Evolutionary conservation across 2,888 invertebrate species (phyloP).

Genomic region (Aspidiotus destructor): DNA sequence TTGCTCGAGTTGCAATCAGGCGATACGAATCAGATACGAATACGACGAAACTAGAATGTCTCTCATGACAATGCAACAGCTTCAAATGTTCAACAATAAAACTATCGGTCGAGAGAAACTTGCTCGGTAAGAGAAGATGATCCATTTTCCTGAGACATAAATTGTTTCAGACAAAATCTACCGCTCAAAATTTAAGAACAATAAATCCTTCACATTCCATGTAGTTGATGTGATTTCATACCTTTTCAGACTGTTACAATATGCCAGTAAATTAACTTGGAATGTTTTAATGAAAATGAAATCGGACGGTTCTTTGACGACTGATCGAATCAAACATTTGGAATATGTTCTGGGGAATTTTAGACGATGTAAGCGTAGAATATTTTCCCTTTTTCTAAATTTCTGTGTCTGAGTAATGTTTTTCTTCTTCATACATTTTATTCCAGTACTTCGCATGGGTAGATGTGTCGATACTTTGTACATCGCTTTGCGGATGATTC

Average conservation of each 20-base stretch:
- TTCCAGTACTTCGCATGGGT: conserved; percentile 72
- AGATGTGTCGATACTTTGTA: conserved; percentile 73
- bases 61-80: conserved; percentile 44
- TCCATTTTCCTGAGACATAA: no score
- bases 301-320: no score
- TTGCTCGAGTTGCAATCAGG: no score
- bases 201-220: no score
- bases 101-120: conserved; percentile 50
- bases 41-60: neutral
- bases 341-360: conserved; percentile 77
- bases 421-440: conserved; percentile 37
- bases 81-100: conserved; percentile 49
- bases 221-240: no score
- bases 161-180: no score
- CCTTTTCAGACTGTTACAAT: conserved; percentile 61
- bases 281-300: conserved; percentile 54
- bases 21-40: no score
- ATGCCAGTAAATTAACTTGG: conserved; percentile 70
- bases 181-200: no score
- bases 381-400: neutral
- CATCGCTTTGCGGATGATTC: conserved; percentile 58
- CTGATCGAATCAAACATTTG: conserved; percentile 57
- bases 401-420: conserved; percentile 3
- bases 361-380: conserved; percentile 60
- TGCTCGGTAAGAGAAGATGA: conserved; percentile 44